Conservation (phyloP, 2,113 vertebrate genomes). For the Oncorhynchus clarkii region DNA sequence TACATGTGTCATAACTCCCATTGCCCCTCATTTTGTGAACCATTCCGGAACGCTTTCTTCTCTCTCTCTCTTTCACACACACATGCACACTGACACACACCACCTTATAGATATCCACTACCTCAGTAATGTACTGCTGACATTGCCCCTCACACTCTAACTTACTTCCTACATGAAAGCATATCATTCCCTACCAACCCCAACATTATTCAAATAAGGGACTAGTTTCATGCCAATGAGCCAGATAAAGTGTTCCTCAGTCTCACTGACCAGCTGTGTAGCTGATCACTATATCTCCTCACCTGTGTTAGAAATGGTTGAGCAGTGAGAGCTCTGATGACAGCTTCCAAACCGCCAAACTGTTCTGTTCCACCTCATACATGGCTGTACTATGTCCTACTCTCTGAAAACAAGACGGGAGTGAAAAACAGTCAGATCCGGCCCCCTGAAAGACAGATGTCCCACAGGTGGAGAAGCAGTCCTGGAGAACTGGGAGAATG, state of each 20-base stretch:
- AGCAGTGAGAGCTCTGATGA: conserved; percentile 8
- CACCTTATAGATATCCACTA: not conserved
- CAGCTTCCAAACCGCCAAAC: conserved; percentile 17
- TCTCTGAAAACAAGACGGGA: not conserved
- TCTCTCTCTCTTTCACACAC: not conserved
- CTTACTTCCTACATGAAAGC: not conserved
- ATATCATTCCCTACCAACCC: not conserved
- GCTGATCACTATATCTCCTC: conserved; percentile 6
- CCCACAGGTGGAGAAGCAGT: conserved; percentile 35
- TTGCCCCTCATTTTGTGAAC: not conserved
- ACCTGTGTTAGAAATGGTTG: not conserved
- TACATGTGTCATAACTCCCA: not conserved
- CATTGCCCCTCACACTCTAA: not conserved
- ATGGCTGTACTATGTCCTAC: not conserved
- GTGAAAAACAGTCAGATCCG: conserved; percentile 10
- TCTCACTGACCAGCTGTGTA: not conserved
- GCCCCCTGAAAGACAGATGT: conserved; percentile 41
- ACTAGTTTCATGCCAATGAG: conserved; percentile 45
- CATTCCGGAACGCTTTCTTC: not conserved
- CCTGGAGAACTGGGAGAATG: not conserved
- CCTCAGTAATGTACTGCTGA: not conserved
- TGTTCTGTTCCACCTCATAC: not conserved
- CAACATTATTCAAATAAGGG: conserved; percentile 35
- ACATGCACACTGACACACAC: not conserved
- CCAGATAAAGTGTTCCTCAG: not conserved